phyloP scores from a whole-genome alignment of 2,113 vertebrate species.

The Prunella himalayana region DNA sequence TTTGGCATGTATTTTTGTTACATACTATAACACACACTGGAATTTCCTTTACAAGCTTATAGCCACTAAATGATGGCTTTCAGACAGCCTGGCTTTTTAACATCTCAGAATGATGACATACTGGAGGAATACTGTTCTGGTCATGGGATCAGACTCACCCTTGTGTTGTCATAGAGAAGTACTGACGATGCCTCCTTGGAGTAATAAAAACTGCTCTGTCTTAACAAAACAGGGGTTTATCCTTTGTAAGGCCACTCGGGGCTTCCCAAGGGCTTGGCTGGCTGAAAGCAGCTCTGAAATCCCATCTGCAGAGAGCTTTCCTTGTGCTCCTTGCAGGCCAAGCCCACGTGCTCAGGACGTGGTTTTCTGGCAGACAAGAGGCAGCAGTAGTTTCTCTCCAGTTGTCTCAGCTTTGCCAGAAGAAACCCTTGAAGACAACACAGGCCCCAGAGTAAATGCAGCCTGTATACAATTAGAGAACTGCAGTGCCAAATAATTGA shows the following conservation, averaged over 20 bases:
- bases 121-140: not conserved
- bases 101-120: not conserved
- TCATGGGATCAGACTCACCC: constrained; percentile 28
- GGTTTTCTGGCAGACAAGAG: not conserved
- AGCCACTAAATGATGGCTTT: not conserved
- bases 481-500: not conserved
- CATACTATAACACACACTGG: not conserved
- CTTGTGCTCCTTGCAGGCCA: not conserved
- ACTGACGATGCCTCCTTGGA: not conserved
- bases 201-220: not conserved
- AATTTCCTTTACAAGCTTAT: not conserved
- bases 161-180: constrained; percentile 18
- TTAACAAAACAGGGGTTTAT: not conserved
- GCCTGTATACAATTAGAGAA: not conserved
- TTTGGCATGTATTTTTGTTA: not conserved
- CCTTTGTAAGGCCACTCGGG: not conserved
- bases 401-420: not conserved
- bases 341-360: not conserved
- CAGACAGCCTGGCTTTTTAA: not conserved
- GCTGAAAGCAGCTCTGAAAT: not conserved
- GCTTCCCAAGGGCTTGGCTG: not conserved
- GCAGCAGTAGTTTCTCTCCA: not conserved
- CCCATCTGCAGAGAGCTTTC: not conserved
- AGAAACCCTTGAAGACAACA: not conserved
- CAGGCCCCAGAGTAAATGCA: not conserved